These are phyloP conservation scores for Chrysomela aeneicollis DNA, from an alignment of 2,888 invertebrate species.

Conservation along the genomic window DNA sequence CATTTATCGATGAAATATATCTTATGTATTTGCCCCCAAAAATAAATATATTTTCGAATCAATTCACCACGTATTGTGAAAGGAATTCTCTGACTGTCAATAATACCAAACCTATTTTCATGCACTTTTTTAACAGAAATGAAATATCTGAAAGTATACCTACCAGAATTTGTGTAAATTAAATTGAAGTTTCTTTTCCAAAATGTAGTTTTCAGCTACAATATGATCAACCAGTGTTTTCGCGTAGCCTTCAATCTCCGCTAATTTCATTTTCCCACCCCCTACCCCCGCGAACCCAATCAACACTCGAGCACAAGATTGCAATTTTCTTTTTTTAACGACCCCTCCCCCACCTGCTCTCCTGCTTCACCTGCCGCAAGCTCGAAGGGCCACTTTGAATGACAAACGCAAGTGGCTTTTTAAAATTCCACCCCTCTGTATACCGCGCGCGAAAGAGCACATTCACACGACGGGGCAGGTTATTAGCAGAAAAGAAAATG, in stretches of 20 bases:
- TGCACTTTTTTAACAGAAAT: not conserved
- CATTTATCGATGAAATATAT: no score
- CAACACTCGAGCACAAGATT: constrained; percentile 39
- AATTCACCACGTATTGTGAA: not conserved
- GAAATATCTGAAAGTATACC: not conserved
- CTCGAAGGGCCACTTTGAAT: constrained; percentile 52
- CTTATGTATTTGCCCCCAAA: no score
- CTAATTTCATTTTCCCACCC: constrained; percentile 20
- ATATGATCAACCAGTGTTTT: not conserved
- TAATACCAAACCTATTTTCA: not conserved
- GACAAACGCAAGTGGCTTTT: constrained; percentile 58
- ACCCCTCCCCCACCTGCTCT: constrained; percentile 32
- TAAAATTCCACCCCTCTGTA: constrained; percentile 55
- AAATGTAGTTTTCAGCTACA: no score
- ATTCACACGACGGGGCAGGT: constrained; percentile 49
- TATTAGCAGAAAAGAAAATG: constrained; percentile 56
- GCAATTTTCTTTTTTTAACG: constrained; percentile 40
- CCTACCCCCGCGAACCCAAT: constrained; percentile 32
- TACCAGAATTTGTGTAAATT: no score
- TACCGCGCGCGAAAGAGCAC: no score
- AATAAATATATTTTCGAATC: not conserved
- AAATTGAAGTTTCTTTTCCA: no score
- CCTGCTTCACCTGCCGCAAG: constrained; percentile 38
- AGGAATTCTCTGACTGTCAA: not conserved
- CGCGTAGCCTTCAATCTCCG: constrained; percentile 14